These are phyloP conservation scores for Heteromyza rotundicornis DNA, from an alignment of 2,888 invertebrate genomes.

Conservation along the genomic window DNA sequence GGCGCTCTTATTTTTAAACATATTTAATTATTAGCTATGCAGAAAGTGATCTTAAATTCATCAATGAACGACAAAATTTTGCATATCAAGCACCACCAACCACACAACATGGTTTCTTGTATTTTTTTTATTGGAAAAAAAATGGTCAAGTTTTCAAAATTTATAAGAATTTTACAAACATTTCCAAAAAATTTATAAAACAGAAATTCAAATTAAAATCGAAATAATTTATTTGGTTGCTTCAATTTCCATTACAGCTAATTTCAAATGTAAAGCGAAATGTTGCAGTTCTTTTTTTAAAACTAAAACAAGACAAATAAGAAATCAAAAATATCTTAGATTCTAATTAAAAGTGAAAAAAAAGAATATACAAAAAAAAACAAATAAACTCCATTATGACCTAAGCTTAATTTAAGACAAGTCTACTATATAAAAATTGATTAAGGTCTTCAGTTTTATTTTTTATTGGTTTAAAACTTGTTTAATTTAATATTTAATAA, in stretches of 20 bases:
- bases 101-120: constrained; percentile 35
- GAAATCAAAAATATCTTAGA: too few relatives aligned
- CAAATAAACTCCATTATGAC: neutral
- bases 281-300: neutral
- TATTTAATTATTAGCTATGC: neutral
- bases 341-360: too few relatives aligned
- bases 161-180: neutral
- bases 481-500: constrained; percentile 13
- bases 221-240: too few relatives aligned
- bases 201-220: too few relatives aligned
- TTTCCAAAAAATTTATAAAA: too few relatives aligned
- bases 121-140: constrained; percentile 41
- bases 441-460: neutral
- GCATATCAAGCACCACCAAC: constrained; percentile 40
- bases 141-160: constrained; percentile 35
- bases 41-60: constrained; percentile 41
- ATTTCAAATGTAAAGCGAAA: neutral
- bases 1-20: constrained; percentile 5
- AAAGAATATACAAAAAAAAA: too few relatives aligned
- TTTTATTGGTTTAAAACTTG: too few relatives aligned
- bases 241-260: constrained; percentile 20
- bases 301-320: too few relatives aligned
- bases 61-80: neutral
- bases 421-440: neutral
- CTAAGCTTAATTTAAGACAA: neutral